Conservation (phyloP, 2,113 vertebrate species). For the Paraplagusia blochii region DNA sequence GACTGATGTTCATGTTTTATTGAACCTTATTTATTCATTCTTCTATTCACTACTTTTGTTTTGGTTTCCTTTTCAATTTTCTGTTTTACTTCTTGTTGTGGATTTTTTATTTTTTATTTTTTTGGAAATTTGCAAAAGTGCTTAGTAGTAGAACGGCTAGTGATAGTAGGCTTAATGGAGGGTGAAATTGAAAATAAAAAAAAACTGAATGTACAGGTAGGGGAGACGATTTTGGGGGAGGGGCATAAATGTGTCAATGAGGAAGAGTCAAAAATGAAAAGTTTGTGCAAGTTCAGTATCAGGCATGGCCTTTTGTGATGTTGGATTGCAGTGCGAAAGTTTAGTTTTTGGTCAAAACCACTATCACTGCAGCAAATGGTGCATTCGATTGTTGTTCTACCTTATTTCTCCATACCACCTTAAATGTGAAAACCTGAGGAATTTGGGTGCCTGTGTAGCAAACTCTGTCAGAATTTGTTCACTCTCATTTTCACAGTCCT, state of each 20-base stretch:
- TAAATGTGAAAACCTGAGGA: constrained; percentile 40
- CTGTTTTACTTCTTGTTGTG: constrained; percentile 42
- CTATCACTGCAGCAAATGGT: constrained; percentile 48
- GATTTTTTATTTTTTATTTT: constrained; percentile 30
- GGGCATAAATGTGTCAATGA: constrained; percentile 14
- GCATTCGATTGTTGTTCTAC: constrained; percentile 42
- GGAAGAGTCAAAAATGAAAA: constrained; percentile 9
- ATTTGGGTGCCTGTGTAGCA: constrained; percentile 67
- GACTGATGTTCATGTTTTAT: constrained; percentile 68
- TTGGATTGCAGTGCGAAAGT: constrained; percentile 53
- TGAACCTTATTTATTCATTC: constrained; percentile 62
- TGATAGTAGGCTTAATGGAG: constrained; percentile 16
- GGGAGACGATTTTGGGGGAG: constrained; percentile 4
- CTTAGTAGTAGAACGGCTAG: constrained; percentile 27
- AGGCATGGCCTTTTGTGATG: constrained; percentile 58
- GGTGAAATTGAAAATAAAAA: constrained; percentile 8
- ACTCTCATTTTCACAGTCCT: constrained; percentile 19
- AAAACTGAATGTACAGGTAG: constrained; percentile 6
- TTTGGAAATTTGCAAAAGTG: constrained; percentile 15
- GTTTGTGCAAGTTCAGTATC: constrained; percentile 40
- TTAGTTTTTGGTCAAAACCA: constrained; percentile 54
- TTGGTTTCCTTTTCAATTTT: constrained; percentile 34
- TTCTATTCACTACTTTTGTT: constrained; percentile 40
- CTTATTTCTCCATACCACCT: constrained; percentile 27
- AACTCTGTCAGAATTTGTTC: constrained; percentile 24